These are phyloP conservation scores for Hydropsyche betteni DNA, from an alignment of 2,888 invertebrate genomes.

Conservation along the genomic window DNA sequence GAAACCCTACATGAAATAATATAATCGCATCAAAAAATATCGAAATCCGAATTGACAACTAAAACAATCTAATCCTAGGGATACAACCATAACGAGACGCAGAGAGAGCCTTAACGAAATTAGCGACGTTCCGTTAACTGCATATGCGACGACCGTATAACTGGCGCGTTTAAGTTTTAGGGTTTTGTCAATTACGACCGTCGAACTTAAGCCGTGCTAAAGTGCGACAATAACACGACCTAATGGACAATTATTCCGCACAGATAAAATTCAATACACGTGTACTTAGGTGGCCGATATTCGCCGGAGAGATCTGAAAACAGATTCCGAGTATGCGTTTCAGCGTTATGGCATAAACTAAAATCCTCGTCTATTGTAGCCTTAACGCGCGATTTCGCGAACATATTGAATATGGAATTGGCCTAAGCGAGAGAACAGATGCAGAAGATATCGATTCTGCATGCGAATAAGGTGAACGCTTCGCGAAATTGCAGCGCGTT, in stretches of 20 bases:
- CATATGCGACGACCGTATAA: constrained; percentile 2
- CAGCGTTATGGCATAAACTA: constrained; percentile 36
- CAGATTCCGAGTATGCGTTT: constrained; percentile 10
- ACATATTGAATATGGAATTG: constrained; percentile 40
- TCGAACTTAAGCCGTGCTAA: too few species aligned
- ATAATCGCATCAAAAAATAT: not conserved
- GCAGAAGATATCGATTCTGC: constrained; percentile 30
- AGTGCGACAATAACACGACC: not conserved
- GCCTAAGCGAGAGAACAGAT: constrained; percentile 28
- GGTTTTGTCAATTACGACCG: constrained; percentile 9
- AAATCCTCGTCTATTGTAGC: constrained; percentile 33
- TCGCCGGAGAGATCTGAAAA: not conserved
- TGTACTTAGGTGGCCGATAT: not conserved
- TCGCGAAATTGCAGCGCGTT: constrained; percentile 9
- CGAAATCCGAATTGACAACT: not conserved
- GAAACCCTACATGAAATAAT: not conserved
- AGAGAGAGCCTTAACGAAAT: not conserved
- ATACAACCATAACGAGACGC: too few species aligned
- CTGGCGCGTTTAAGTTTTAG: not conserved
- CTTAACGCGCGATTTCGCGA: constrained; percentile 31
- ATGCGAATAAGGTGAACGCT: constrained; percentile 23
- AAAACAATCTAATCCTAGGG: not conserved
- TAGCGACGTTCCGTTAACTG: constrained; percentile 27
- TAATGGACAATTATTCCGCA: constrained; percentile 2
- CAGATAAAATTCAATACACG: constrained; percentile 12